These are phyloP conservation scores for Oscheius myriophilus DNA, from an alignment of 2,888 invertebrate species.

Conservation along the genomic window DNA sequence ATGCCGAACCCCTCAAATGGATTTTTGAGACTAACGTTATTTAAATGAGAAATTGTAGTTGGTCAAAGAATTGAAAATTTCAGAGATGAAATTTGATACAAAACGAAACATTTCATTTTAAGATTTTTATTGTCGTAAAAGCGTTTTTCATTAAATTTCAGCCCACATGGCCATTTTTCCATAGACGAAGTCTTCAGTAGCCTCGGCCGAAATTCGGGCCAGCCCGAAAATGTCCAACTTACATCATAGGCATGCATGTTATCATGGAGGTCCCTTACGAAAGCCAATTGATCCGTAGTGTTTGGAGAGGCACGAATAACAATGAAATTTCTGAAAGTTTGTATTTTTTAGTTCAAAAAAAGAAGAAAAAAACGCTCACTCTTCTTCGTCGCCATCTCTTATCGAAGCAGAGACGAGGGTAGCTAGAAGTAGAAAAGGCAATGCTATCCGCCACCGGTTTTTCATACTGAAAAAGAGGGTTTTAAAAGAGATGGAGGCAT, in stretches of 20 bases:
- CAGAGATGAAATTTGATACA: no score
- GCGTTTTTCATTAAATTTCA: no score
- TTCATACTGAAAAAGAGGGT: conserved; percentile 13
- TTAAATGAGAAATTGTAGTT: no score
- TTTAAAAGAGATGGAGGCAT: no score
- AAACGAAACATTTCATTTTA: no score
- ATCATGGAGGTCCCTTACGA: conserved; percentile 54
- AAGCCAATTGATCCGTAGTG: conserved; percentile 51
- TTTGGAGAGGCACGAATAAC: conserved; percentile 46
- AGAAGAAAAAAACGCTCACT: conserved; percentile 31
- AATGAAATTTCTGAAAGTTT: conserved; percentile 48
- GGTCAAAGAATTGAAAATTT: no score
- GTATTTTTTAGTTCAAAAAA: background rate
- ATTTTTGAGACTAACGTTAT: no score
- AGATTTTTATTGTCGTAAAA: no score
- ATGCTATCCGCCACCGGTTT: conserved; percentile 5
- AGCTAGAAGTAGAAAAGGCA: conserved; percentile 11
- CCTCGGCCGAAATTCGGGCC: no score
- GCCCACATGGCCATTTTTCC: no score
- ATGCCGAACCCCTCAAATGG: no score
- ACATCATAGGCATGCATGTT: conserved; percentile 47
- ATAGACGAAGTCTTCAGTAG: no score
- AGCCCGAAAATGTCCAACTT: background rate
- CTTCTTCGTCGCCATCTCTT: conserved; percentile 30
- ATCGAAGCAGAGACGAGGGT: background rate